Percentiles rank a stretch among this genome's conserved stretches.
phyloP scores from a whole-genome alignment of 2,888 invertebrate species.

The Heteromurus nitidus region DNA sequence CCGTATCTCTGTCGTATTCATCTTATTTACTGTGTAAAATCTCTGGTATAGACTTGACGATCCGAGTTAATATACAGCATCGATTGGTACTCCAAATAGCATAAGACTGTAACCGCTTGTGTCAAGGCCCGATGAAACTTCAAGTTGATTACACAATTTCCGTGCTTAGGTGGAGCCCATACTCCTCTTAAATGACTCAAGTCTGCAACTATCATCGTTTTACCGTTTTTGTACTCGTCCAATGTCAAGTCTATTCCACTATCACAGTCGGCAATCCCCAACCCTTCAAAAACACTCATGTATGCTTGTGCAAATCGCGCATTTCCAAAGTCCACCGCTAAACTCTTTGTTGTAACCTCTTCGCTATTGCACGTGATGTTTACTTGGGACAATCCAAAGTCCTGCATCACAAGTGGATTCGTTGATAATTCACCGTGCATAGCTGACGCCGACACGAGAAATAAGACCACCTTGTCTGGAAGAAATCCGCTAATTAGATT shows the following conservation, averaged over 20 bases:
- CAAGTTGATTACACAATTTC: conserved; percentile 41
- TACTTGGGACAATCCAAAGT: conserved; percentile 16
- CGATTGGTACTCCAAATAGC: conserved; percentile 58
- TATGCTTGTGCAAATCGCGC: conserved; percentile 8
- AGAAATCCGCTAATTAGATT: conserved; percentile 4
- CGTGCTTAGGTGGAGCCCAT: conserved; percentile 17
- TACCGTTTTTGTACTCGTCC: conserved; percentile 26
- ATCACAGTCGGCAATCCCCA: conserved; percentile 4
- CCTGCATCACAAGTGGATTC: conserved; percentile 25
- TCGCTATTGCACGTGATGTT: conserved; percentile 23
- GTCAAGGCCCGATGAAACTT: conserved; percentile 38
- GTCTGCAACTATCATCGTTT: conserved; percentile 41
- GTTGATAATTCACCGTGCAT: conserved; percentile 13
- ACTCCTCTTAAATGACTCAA: no score
- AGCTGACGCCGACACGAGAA: neutral
- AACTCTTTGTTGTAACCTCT: neutral
- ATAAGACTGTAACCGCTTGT: conserved; percentile 50
- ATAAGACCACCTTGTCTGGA: conserved; percentile 18
- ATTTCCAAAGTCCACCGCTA: conserved; percentile 27
- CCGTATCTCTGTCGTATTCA: conserved; percentile 40
- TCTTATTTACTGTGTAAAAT: conserved; percentile 41
- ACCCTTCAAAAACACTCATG: neutral
- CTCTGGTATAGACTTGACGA: conserved; percentile 54
- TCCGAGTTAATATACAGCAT: conserved; percentile 49
- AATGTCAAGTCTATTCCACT: conserved; percentile 28